A percentile compares a stretch with the other conserved stretches of the same genome.
Evolutionary conservation across 2,888 invertebrate species (phyloP).

Genomic region (Elmis aenea): DNA sequence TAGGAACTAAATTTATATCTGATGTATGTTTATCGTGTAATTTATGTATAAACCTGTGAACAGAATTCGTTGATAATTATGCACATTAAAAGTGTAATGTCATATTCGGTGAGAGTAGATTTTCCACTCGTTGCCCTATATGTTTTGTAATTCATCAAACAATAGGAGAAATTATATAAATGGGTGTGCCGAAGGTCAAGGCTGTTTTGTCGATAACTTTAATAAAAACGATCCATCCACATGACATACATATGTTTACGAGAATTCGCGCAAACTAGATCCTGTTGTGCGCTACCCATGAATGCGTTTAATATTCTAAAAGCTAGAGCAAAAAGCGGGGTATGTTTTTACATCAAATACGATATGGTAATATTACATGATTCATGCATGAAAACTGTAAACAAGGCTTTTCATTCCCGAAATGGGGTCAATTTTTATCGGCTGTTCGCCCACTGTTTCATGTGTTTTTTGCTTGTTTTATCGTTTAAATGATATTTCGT

Average conservation of each 20-base stretch:
- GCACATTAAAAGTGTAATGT: too few species aligned
- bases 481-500: too few species aligned
- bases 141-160: too few species aligned
- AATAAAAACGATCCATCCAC: too few species aligned
- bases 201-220: constrained; percentile 17
- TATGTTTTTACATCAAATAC: constrained; percentile 17
- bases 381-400: constrained; percentile 20
- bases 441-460: constrained; percentile 4
- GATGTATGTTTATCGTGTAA: too few species aligned
- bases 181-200: constrained; percentile 12
- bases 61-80: too few species aligned
- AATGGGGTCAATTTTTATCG: constrained; percentile 9
- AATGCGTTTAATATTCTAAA: constrained; percentile 24
- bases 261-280: constrained; percentile 12
- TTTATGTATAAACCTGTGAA: too few species aligned
- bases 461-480: too few species aligned
- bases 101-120: too few species aligned
- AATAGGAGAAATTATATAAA: too few species aligned
- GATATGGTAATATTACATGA: constrained; percentile 21
- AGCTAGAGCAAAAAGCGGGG: constrained; percentile 15
- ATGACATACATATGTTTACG: constrained; percentile 12
- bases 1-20: too few species aligned
- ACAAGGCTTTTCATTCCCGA: constrained; percentile 12
- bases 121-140: too few species aligned
- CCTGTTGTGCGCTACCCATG: constrained; percentile 17